phyloP scores from a whole-genome alignment of 1,140 invertebrate genomes.

The Choristoneura fumiferana region DNA sequence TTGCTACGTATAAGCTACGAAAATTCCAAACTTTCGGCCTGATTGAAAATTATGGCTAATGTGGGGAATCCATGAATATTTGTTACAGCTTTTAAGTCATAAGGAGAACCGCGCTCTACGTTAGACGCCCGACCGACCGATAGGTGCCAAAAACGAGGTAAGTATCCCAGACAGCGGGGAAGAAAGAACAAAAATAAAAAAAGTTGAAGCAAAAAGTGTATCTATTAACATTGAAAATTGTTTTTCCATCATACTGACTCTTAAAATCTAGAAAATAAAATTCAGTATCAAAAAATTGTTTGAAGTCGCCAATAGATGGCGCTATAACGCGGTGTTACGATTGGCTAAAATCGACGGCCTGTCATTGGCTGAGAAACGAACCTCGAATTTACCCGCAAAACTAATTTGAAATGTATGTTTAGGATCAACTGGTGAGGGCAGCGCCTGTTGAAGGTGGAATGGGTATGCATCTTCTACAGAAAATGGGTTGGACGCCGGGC shows the following conservation, averaged over 20 bases:
- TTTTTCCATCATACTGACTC: too few relatives aligned
- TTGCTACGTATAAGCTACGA: background rate
- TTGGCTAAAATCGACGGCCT: too few relatives aligned
- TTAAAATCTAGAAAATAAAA: too few relatives aligned
- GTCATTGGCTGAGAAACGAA: too few relatives aligned
- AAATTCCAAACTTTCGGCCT: conserved; percentile 24
- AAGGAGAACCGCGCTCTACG: conserved; percentile 59
- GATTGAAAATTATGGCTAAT: conserved; percentile 53
- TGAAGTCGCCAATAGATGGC: background rate
- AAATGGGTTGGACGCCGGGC: conserved; percentile 99
- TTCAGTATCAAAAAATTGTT: too few relatives aligned
- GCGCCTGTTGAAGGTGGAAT: conserved; percentile 94
- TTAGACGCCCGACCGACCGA: conserved; percentile 49
- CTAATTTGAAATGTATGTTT: conserved; percentile 39
- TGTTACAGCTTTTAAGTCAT: conserved; percentile 74
- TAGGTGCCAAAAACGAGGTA: conserved; percentile 61
- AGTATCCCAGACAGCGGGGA: conserved; percentile 37
- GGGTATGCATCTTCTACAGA: conserved; percentile 96
- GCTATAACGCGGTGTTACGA: background rate
- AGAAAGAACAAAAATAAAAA: too few relatives aligned
- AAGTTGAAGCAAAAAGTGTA: too few relatives aligned
- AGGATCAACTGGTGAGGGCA: conserved; percentile 93
- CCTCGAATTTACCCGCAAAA: background rate
- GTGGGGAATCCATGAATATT: conserved; percentile 77
- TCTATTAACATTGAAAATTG: too few relatives aligned